Base-by-base conservation (phyloP, 2,888 invertebrate genomes). In the Chydorus sphaericus region DNA sequence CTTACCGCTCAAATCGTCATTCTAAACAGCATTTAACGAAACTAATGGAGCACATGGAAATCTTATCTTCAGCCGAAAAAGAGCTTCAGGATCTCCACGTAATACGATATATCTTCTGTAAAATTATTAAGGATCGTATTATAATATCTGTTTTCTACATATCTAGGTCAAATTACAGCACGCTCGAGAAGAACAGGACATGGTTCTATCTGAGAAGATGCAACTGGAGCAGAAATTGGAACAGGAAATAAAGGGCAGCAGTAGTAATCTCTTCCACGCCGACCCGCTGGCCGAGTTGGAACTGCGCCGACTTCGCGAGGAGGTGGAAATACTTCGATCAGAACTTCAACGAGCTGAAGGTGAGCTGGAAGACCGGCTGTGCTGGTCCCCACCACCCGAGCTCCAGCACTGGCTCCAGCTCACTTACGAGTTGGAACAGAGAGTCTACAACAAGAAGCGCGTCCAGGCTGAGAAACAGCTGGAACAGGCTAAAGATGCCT, bases 31-130 rank as follows among this genome's bases (percentile, higher is more conserved):
- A 96, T 68, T 77, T 97, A 60, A 81, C 82, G 62, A 81, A 89
- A 59, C 93, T 98, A 91, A 83, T 92, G 68, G 81, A 83, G 61
- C 91, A 94, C 64, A 90, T 94, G 87, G 92, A 92, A 66, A 84
- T 87, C 63, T 75, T 92, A 61, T 83, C 89, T 64, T 84, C 83
- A 66, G 93, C 93, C 1, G 93, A 94, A 71, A 78, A 86, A 65
- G 85, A 87, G 8, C 73, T 94, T 36, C 82, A 83, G 66, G 83
- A 86, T 66, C 77, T 94, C 71, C 91, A 92, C 73, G 73, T 73
- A 49, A 14, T 50, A 14, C n/a, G 10, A 48, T 48, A 16, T 16
- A 23, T 7, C 31, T 20, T 10, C 28, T 56, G 39, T 14, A 3
- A 55, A 51, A 8, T 16, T 54, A 56, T 37, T 39, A 56, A n/a